phyloP scores from a whole-genome alignment of 2,797 vertebrate genomes.

The Sardinella longiceps region DNA sequence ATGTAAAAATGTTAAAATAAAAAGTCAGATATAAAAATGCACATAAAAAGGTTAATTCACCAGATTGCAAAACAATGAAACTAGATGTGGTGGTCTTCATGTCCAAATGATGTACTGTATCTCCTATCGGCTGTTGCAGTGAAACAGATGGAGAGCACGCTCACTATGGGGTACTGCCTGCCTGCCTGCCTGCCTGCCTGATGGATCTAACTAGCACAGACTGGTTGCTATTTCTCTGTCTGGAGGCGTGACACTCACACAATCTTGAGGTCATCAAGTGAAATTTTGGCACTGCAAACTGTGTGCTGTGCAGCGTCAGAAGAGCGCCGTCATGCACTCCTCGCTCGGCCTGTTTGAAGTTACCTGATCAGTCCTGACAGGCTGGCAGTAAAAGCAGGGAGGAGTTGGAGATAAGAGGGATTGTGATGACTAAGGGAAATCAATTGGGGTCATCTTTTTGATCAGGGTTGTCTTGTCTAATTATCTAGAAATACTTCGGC shows the following conservation, averaged over 20 bases:
- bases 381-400: neutral
- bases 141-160: neutral
- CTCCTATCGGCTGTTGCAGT: neutral
- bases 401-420: neutral
- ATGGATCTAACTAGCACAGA: neutral
- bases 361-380: neutral
- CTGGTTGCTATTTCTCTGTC: neutral
- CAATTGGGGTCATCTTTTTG: neutral
- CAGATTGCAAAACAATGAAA: neutral
- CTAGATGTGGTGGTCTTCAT: neutral
- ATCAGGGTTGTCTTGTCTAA: neutral
- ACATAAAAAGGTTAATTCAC: neutral
- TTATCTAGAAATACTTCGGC: neutral
- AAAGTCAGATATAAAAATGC: neutral
- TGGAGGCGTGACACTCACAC: neutral
- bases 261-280: neutral
- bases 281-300: neutral
- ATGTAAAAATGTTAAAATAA: too few species aligned
- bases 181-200: neutral
- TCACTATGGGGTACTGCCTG: neutral
- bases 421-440: constrained; percentile 6
- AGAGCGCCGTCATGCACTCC: neutral
- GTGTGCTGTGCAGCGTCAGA: neutral
- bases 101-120: neutral
- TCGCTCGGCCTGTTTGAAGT: neutral